phyloP scores from a whole-genome alignment of 2,797 vertebrate genomes.

The Sebastes trivittatus region DNA sequence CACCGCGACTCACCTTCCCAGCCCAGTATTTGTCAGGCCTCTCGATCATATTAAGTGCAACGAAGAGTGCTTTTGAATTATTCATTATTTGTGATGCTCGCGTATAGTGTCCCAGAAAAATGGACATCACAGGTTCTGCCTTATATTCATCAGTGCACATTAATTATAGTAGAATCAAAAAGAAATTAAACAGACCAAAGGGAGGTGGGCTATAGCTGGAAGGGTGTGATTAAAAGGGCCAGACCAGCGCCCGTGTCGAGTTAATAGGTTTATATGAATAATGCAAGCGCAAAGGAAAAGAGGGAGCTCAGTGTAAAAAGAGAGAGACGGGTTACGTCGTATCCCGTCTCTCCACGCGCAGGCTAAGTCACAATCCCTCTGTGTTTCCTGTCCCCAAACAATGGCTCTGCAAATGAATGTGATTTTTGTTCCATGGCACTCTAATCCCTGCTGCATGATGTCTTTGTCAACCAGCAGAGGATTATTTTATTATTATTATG shows the following conservation, averaged over 20 bases:
- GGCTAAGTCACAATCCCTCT: constrained; percentile 42
- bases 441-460: constrained; percentile 64
- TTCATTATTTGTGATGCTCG: constrained; percentile 49
- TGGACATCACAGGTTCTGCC: constrained; percentile 25
- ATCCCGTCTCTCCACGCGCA: constrained; percentile 22
- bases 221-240: constrained; percentile 54
- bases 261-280: constrained; percentile 73
- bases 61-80: constrained; percentile 38
- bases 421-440: constrained; percentile 44
- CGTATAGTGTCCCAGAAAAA: constrained; percentile 17
- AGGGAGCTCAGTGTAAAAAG: constrained; percentile 33
- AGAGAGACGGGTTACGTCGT: constrained; percentile 18
- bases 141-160: constrained; percentile 24
- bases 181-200: constrained; percentile 43
- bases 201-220: constrained; percentile 37
- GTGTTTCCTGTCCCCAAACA: constrained; percentile 50
- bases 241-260: constrained; percentile 49
- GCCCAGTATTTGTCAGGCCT: constrained; percentile 16
- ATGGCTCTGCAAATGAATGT: constrained; percentile 49
- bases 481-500: constrained; percentile 58
- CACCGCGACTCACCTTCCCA: constrained; percentile 14
- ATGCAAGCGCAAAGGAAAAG: constrained; percentile 46
- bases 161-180: constrained; percentile 48
- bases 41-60: constrained; percentile 17
- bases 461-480: constrained; percentile 60